phyloP scores from a whole-genome alignment of 2,113 vertebrate genomes.

The Barnardius zonarius region DNA sequence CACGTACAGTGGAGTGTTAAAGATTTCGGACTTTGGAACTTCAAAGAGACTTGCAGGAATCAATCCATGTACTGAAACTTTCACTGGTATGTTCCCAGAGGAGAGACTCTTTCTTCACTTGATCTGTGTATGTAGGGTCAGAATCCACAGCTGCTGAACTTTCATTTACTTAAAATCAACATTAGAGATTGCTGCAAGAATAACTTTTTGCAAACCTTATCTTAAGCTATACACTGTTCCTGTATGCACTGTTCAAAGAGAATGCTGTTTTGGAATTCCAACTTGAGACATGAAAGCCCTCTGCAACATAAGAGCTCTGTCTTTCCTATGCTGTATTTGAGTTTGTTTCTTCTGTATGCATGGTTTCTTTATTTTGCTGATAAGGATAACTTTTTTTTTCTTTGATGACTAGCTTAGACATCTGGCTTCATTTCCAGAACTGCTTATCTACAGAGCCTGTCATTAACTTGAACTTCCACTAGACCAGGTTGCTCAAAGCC shows the following conservation, averaged over 20 bases:
- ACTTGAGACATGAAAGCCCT: not conserved
- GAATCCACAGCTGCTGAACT: conserved; percentile 3
- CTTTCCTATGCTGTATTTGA: not conserved
- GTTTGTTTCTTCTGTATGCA: not conserved
- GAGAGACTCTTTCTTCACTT: not conserved
- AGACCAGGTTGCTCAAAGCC: not conserved
- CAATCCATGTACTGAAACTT: conserved; percentile 97
- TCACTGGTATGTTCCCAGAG: conserved; percentile 84
- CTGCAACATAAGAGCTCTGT: not conserved
- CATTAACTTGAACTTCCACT: not conserved
- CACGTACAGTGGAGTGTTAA: conserved; percentile 97
- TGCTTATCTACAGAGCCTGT: not conserved
- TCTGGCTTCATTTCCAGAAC: not conserved
- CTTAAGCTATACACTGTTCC: not conserved
- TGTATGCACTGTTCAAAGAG: not conserved
- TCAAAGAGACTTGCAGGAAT: conserved; percentile 97
- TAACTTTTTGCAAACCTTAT: not conserved
- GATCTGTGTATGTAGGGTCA: not conserved
- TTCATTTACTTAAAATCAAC: not conserved
- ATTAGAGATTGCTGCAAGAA: not conserved
- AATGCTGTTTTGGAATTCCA: not conserved
- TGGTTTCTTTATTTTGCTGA: not conserved
- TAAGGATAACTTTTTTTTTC: not conserved
- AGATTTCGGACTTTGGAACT: conserved; percentile 98
- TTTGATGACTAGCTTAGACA: not conserved